Evolutionary conservation across 1,140 invertebrate species (phyloP).

Genomic region (Caerostris darwini): DNA sequence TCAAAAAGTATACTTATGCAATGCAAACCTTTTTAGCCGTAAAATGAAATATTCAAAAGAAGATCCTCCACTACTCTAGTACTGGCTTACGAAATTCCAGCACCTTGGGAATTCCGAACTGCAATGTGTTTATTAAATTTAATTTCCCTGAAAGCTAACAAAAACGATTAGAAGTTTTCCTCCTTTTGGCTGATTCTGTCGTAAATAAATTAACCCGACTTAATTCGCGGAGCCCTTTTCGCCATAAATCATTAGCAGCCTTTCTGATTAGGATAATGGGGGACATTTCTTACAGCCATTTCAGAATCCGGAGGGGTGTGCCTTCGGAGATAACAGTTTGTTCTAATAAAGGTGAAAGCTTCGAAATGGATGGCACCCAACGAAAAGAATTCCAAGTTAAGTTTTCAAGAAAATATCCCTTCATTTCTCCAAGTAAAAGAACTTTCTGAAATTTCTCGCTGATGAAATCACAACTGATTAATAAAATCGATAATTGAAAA

Average conservation of each 20-base stretch:
- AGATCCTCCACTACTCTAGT: background rate
- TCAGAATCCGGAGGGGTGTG: background rate
- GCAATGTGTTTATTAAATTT: constrained; percentile 2
- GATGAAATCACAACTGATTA: background rate
- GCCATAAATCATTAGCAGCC: constrained; percentile 53
- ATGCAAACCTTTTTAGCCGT: too few species aligned
- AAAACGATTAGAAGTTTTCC: background rate
- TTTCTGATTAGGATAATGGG: constrained; percentile 57
- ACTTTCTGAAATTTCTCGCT: background rate
- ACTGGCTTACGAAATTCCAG: background rate
- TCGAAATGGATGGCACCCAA: constrained; percentile 52
- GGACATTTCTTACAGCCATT: constrained; percentile 43
- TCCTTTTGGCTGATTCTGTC: background rate
- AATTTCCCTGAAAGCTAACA: constrained; percentile 29
- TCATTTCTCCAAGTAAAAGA: background rate
- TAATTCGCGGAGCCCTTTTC: constrained; percentile 20
- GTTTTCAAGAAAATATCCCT: background rate
- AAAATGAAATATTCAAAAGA: background rate
- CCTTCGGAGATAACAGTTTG: constrained; percentile 13
- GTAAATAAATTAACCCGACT: constrained; percentile 39
- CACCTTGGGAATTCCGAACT: background rate
- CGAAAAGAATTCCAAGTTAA: background rate
- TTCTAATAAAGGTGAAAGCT: constrained; percentile 63
- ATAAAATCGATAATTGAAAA: background rate
- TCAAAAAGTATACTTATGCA: too few species aligned